Evolutionary conservation across 2,888 invertebrate genomes (phyloP), one percentile per base, ranked within the genome.

Genomic region (Homarus gammarus): DNA sequence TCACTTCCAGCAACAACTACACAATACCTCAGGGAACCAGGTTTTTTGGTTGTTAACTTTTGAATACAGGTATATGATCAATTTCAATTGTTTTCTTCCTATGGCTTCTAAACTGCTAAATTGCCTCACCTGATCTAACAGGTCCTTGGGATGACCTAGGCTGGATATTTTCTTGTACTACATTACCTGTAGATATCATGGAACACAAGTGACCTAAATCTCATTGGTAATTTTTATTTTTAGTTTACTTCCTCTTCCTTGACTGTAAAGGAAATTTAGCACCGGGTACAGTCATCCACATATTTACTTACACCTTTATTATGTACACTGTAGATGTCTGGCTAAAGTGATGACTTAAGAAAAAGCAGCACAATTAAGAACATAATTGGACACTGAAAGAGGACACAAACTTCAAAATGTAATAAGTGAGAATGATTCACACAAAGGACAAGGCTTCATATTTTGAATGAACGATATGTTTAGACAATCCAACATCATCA

Each of bases 401-500:
- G 51, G 82, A 82, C 81, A 87, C 79, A 86, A 86, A 82, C 81
- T 81, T 82, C 49, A 82, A 81, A 86, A 87, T 87, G 87, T 73
- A 87, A 87, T 79, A 81, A 87, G 86, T 86, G 86, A 79, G 78
- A 79, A 56, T 64, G 70, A 51, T 38, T 56, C 78, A 86, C 81
- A 82, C 81, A 87, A 82, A 88, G 83, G 84, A 88, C 75, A 88
- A 88, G 88, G 88, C 88, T 88, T 88, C 88, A 83, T 88, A 83
- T 88, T 88, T 88, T 83, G 86, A 86, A 86, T 88, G 88, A 88
- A 84, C 88, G 88, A 88, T 88, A 88, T 88, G 88, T 88, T 88
- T 88, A 83, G 88, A 88, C 88, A 88, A 88, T 88, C 88, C 88
- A 88, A 88, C 88, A 84, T 88, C 88, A 88, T 88, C 88, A 88